phyloP scores from a whole-genome alignment of 2,113 vertebrate genomes.

The Neolamprologus cancellatus region DNA sequence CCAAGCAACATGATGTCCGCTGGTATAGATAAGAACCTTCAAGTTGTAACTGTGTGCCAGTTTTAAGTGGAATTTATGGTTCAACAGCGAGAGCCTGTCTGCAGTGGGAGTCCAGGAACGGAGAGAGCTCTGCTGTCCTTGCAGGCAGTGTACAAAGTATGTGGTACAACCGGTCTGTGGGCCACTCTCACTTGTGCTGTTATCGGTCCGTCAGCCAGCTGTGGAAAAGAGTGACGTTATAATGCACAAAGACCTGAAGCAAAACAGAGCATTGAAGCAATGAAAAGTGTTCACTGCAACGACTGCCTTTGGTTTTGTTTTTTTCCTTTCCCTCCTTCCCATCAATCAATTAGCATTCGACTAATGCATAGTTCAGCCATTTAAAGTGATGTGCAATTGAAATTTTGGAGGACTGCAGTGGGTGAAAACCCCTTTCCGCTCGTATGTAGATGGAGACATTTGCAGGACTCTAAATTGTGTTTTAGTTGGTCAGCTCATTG shows the following conservation, averaged over 20 bases:
- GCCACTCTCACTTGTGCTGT: not conserved
- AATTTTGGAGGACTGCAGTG: not conserved
- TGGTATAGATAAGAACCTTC: not conserved
- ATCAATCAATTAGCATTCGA: not conserved
- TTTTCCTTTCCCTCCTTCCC: not conserved
- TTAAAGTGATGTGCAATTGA: not conserved
- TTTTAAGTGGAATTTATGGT: not conserved
- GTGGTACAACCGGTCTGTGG: not conserved
- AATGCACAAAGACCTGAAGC: not conserved
- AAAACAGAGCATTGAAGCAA: not conserved
- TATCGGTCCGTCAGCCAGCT: not conserved
- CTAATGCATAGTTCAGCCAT: not conserved
- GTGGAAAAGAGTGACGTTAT: not conserved
- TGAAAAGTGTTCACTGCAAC: not conserved
- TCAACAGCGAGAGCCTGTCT: not conserved
- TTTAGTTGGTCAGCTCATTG: not conserved
- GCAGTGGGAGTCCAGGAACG: fast-evolving
- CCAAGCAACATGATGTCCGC: not conserved
- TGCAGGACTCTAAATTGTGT: not conserved
- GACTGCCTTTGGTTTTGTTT: fast-evolving
- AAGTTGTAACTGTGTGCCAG: not conserved
- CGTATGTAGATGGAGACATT: not conserved
- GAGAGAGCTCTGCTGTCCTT: not conserved
- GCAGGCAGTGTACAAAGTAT: not conserved
- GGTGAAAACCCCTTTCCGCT: not conserved